These are phyloP conservation scores for Anguilla anguilla DNA, from an alignment of 2,797 vertebrate genomes.

Conservation along the genomic window DNA sequence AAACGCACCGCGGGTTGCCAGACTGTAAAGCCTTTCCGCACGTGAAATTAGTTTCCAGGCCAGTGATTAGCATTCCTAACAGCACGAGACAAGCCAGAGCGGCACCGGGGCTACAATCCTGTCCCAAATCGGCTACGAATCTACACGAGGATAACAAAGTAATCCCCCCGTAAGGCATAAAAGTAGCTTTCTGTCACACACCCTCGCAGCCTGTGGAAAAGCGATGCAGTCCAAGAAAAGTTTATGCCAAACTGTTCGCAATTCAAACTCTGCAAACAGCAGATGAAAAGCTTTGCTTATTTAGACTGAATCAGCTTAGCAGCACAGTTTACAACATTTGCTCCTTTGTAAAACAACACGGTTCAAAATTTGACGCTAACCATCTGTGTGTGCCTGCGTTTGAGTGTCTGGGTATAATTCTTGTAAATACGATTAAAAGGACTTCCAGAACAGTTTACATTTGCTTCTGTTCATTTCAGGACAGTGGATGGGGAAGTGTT, in stretches of 20 bases:
- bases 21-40: neutral
- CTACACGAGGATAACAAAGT: neutral
- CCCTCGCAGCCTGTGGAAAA: neutral
- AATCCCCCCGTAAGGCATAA: neutral
- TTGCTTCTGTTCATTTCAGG: neutral
- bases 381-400: neutral
- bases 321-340: neutral
- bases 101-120: neutral
- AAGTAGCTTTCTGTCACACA: neutral
- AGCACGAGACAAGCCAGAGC: neutral
- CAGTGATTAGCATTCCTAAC: neutral
- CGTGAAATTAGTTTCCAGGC: neutral
- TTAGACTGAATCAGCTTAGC: neutral
- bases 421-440: neutral
- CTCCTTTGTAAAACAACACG: neutral
- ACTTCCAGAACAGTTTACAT: neutral
- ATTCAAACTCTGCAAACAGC: neutral
- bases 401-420: neutral
- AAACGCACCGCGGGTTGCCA: neutral
- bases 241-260: neutral
- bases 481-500: neutral
- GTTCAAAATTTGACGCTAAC: neutral
- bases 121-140: neutral
- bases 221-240: neutral
- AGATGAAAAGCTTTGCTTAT: neutral